These are phyloP conservation scores for Drosophila gunungcola DNA, from an alignment of 1,140 invertebrate genomes.

Conservation along the genomic window DNA sequence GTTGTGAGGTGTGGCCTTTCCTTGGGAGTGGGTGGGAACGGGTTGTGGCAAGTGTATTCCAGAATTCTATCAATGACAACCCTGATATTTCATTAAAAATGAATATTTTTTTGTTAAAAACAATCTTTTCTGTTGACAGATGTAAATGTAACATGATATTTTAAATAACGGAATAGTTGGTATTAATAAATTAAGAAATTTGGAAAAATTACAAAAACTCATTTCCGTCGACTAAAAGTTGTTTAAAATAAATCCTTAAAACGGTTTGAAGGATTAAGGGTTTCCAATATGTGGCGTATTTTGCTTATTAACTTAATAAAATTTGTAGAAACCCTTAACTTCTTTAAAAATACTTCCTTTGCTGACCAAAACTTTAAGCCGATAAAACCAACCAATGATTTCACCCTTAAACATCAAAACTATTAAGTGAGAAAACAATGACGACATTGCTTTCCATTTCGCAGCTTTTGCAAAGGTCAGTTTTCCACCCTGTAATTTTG, in stretches of 20 bases:
- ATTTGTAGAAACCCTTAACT: too few species aligned
- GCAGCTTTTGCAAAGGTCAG: conserved; percentile 9
- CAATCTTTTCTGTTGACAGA: background rate
- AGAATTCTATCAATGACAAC: conserved; percentile 40
- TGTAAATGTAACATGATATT: background rate
- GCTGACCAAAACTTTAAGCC: too few species aligned
- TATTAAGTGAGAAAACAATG: conserved; percentile 14
- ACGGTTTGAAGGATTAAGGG: too few species aligned
- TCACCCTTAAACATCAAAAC: background rate
- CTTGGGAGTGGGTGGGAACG: conserved; percentile 41
- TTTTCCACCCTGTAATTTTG: conserved; percentile 9
- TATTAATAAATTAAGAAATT: too few species aligned
- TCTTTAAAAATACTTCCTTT: too few species aligned
- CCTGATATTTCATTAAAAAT: background rate
- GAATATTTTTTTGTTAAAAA: background rate
- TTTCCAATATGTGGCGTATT: too few species aligned
- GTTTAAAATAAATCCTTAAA: too few species aligned
- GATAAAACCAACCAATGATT: background rate
- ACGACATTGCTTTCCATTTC: conserved; percentile 21
- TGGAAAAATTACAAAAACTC: too few species aligned
- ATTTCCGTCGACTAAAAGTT: too few species aligned
- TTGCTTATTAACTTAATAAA: too few species aligned
- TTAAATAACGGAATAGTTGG: too few species aligned
- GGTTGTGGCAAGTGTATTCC: conserved; percentile 50
- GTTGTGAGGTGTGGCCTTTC: conserved; percentile 19